Base-by-base conservation (phyloP, 2,797 vertebrate species). In the Syngnathus rostellatus region DNA sequence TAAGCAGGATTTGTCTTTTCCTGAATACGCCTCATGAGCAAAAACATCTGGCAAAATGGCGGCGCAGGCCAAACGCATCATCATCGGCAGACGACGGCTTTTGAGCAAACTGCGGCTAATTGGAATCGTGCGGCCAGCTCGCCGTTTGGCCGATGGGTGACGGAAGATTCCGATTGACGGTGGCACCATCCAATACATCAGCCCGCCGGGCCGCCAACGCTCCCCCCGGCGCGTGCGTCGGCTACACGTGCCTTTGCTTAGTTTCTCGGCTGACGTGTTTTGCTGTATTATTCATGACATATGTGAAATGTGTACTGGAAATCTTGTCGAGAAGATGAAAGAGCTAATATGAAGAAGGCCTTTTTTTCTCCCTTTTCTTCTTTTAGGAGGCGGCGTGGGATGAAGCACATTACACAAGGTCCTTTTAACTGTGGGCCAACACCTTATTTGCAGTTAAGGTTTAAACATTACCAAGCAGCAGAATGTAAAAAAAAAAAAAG, bases 181-280 rank as follows among this genome's bases (percentile, higher is more conserved):
- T 66, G 54, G 45, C 65, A 64, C 68, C 66, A 64, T 75, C 74
- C 73, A 80, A 73, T 70, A 64, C 67, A 76, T 79, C 77, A 77
- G 68, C 83, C 74, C 75, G 67, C 65, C 67, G 59, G 65, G 59
- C 73, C 71, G 72, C 69, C 72, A 71, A 78, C 68, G 53, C 63
- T 78, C 75, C 63, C 75, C 63, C 68, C 50, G 53, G 68, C 54
- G 60, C 61, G 77, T 72, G 60, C 61, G 77, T 72, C 65, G 68
- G 63, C 40, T 61, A 9, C 68, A 68, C 70, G 66, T 64, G 53
- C 74, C 73, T 77, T 79, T 78, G 72, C 74, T 79, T 55, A 68
- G 66, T 78, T 74, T 69, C 69, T 68, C 64, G 63, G 64, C 39
- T 64, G 58, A 46, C 66, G 72, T 67, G 68, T 61, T 67, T 72